Conservation (phyloP, 2,113 vertebrate species). For the Stigmatopora nigra region DNA sequence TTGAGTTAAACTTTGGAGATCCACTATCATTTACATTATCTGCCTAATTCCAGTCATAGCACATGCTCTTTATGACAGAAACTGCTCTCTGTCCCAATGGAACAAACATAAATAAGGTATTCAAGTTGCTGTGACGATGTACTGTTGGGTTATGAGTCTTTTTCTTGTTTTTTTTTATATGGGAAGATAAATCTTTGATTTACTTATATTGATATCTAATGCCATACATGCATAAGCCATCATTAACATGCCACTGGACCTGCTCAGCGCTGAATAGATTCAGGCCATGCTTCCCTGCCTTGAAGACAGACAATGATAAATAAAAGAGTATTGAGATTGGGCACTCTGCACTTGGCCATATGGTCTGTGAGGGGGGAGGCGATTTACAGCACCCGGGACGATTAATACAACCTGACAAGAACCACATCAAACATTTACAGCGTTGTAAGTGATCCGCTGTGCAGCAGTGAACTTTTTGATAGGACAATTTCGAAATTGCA, state of each 20-base stretch:
- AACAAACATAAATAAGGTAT: not conserved
- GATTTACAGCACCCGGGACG: conserved; percentile 24
- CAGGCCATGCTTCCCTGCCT: conserved; percentile 1
- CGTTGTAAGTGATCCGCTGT: conserved; percentile 46
- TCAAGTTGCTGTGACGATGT: not conserved
- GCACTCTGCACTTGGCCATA: conserved; percentile 14
- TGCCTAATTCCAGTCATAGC: not conserved
- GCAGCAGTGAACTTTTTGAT: conserved; percentile 40
- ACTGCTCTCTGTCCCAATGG: not conserved
- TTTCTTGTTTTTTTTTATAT: not conserved
- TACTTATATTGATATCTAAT: not conserved
- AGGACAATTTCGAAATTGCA: conserved; percentile 53
- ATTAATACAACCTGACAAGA: conserved; percentile 52
- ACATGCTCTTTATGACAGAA: not conserved
- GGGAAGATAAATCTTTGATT: not conserved
- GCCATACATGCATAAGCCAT: not conserved
- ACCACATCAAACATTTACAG: conserved; percentile 50
- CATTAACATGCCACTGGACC: not conserved
- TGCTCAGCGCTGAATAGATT: conserved; percentile 8
- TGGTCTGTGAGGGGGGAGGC: conserved; percentile 6
- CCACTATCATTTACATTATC: no score
- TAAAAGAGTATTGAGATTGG: conserved; percentile 35
- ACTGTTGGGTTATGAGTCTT: not conserved
- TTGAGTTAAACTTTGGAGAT: no score
- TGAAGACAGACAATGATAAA: conserved; percentile 30